Conservation (phyloP, 1,140 invertebrate genomes). For the Listronotus bonariensis region DNA sequence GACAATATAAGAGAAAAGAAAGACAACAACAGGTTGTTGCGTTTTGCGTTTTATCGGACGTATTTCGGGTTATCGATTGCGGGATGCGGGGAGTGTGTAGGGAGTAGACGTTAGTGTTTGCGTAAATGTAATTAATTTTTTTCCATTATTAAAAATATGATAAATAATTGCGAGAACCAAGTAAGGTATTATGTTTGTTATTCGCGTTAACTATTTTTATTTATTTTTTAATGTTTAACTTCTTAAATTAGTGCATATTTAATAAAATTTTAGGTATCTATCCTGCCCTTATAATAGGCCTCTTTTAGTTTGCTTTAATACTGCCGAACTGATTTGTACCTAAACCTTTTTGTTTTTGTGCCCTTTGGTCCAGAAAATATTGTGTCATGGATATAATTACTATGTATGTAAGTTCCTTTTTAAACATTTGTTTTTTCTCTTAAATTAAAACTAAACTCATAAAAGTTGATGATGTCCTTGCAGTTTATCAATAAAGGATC, state of each 20-base stretch:
- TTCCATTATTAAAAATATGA: slow-evolving; percentile 22
- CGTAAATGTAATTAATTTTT: slow-evolving; percentile 35
- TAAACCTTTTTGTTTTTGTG: no score
- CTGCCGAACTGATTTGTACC: no score
- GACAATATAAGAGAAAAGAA: neutral
- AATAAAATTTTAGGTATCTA: no score
- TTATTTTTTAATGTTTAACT: neutral
- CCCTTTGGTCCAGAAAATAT: no score
- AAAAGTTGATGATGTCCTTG: no score
- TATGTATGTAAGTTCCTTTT: neutral
- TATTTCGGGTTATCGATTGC: slow-evolving; percentile 14
- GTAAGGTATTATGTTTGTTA: neutral
- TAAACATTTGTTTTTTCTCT: no score
- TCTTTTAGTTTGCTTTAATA: no score
- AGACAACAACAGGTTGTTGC: neutral
- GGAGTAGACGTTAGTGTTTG: slow-evolving; percentile 29
- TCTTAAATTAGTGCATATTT: no score
- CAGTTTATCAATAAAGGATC: no score
- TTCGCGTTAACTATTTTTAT: neutral
- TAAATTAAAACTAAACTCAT: no score
- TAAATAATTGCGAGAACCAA: slow-evolving; percentile 10
- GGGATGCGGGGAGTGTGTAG: slow-evolving; percentile 21
- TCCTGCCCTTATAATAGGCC: no score
- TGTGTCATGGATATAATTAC: no score
- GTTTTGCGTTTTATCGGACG: slow-evolving; percentile 2